Base-by-base conservation (phyloP, 2,113 vertebrate species). In the Melanerpes formicivorus region DNA sequence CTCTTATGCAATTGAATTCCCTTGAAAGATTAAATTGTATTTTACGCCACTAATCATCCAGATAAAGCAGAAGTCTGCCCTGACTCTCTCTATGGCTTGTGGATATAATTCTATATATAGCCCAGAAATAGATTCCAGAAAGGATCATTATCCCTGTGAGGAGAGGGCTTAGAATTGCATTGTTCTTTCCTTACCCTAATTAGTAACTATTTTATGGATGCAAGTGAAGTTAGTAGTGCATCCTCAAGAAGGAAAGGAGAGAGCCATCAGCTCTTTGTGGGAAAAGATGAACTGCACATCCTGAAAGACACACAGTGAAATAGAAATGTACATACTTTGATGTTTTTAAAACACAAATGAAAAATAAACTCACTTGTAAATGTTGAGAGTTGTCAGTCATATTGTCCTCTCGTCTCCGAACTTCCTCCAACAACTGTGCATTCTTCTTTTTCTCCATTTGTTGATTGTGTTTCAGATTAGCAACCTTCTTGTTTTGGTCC, bases 401-500 rank as follows among this genome's bases (percentile, higher is more conserved):
- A 63, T 95, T 98, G 71, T 99, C 98, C 58, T 98, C 98, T 82
- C 98, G 93, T n/a, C 98, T 96, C 59, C 98, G 98, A n/a, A 97
- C 97, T 93, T 98, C 98, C 91, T 98, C 98, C 75, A 98, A 37
- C 37, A 98, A 93, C 79, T 98, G 98, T 13, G 98, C 97, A 71
- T 98, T 98, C 96, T 98, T 98, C 97, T 98, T 99, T 94, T 98
- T 98, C 95, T 99, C 98, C 90, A 98, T 55, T 23, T 98, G 97
- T 74, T 98, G 97, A 71, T 97, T 98, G 96, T 99, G 98, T 96
- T 99, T 99, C 96, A 99, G 96, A 94, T 98, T 98, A 78, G 98
- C 98, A 95, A 98, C 98, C 89, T 98, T 99, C 97, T 99, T 99
- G 90, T 96, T 98, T 96, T 98, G 98, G 90, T 99, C 99, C 92